A percentile compares a stretch with the other conserved stretches of the same genome.
phyloP scores from a whole-genome alignment of 2,888 invertebrate genomes.

The Xestia ashworthii region DNA sequence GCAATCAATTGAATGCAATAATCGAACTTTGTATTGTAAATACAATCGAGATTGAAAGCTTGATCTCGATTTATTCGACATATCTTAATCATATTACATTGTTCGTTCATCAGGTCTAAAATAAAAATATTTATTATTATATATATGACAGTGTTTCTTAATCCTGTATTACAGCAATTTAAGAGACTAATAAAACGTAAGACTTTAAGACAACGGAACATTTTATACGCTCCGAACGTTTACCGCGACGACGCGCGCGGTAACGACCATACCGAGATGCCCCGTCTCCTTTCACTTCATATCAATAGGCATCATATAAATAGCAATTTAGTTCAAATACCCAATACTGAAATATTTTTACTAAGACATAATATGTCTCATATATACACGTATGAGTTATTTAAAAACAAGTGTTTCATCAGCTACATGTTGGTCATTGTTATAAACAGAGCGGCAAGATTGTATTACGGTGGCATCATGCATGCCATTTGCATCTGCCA shows the following conservation, averaged over 20 bases:
- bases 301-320: slow-evolving; percentile 30
- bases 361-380: slow-evolving; percentile 15
- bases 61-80: slow-evolving; percentile 36
- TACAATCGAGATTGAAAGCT: slow-evolving; percentile 48
- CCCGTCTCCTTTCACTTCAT: slow-evolving; percentile 58
- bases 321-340: slow-evolving; percentile 31
- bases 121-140: slow-evolving; percentile 28
- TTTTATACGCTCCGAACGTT: slow-evolving; percentile 40
- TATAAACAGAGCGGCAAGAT: slow-evolving; percentile 75
- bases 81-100: slow-evolving; percentile 49
- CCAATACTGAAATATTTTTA: slow-evolving; percentile 13
- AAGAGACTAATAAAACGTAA: slow-evolving; percentile 55
- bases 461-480: slow-evolving; percentile 64
- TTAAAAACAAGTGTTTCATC: slow-evolving; percentile 58
- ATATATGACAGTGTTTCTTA: slow-evolving; percentile 57
- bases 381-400: slow-evolving; percentile 41
- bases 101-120: slow-evolving; percentile 29
- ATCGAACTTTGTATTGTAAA: slow-evolving; percentile 35
- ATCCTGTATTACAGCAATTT: slow-evolving; percentile 48
- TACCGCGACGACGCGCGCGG: slow-evolving; percentile 32
- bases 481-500: slow-evolving; percentile 68
- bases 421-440: slow-evolving; percentile 59
- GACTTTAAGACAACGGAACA: slow-evolving; percentile 43
- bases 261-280: slow-evolving; percentile 36
- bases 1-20: slow-evolving; percentile 52